A percentile compares a stretch with the other conserved stretches of the same genome.
Conservation (phyloP, 2,113 vertebrate species). For the Rhabdornis inornatus region DNA sequence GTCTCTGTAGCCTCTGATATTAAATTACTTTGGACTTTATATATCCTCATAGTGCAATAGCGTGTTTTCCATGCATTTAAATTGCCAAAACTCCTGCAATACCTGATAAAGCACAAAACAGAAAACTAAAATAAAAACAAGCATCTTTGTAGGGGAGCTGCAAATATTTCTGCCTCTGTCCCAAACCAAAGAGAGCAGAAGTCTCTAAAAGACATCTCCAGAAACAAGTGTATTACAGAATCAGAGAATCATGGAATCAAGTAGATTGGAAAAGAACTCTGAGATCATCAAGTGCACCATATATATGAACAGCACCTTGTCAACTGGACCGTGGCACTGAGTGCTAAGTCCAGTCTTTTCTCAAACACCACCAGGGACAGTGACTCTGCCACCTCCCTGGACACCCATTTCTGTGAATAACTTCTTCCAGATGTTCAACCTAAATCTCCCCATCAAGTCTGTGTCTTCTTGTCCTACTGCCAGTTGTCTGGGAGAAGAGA, state of each 20-base stretch:
- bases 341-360: neutral
- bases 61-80: neutral
- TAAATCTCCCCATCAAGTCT: too few relatives aligned
- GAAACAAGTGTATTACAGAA: neutral
- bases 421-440: neutral
- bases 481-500: too few relatives aligned
- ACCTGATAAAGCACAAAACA: neutral
- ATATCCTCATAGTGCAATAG: neutral
- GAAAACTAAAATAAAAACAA: neutral
- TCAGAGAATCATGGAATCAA: neutral
- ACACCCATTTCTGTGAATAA: neutral
- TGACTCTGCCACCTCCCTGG: too few relatives aligned
- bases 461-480: neutral
- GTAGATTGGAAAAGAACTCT: neutral
- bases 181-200: neutral
- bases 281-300: neutral
- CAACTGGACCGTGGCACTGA: neutral
- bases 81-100: neutral
- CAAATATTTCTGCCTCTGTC: neutral
- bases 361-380: accelerated
- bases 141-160: neutral
- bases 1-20: neutral
- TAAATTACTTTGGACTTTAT: neutral
- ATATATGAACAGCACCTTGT: neutral
- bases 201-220: neutral